phyloP scores from a whole-genome alignment of 2,888 invertebrate species.

The Drosophila anomalata region DNA sequence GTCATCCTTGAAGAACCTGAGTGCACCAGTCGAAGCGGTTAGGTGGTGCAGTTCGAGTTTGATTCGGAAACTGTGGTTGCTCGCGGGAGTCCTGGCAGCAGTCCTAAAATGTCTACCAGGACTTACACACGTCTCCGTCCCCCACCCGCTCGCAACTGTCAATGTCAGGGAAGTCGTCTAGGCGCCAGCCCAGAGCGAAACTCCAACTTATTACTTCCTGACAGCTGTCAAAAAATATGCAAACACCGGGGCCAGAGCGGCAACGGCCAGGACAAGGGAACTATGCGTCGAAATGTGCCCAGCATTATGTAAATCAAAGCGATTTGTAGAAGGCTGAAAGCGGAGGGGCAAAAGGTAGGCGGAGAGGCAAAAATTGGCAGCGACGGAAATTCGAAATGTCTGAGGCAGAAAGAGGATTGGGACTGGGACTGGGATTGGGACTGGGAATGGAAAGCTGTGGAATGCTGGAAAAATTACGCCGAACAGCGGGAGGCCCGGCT shows the following conservation, averaged over 20 bases:
- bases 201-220: constrained; percentile 81
- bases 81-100: constrained; percentile 35
- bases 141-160: constrained; percentile 61
- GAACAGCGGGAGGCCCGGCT: constrained; percentile 70
- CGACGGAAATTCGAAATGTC: constrained; percentile 70
- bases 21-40: constrained; percentile 29
- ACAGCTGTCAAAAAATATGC: constrained; percentile 82
- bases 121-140: constrained; percentile 41
- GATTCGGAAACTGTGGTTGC: constrained; percentile 15
- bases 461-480: constrained; percentile 72
- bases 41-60: constrained; percentile 43
- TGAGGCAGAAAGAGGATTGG: constrained; percentile 20
- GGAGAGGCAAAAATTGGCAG: constrained; percentile 53
- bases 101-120: constrained; percentile 70
- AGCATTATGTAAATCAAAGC: constrained; percentile 79
- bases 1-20: constrained; percentile 55
- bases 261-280: constrained; percentile 53
- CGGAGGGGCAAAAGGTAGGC: constrained; percentile 41
- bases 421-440: background rate
- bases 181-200: constrained; percentile 64
- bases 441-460: constrained; percentile 5
- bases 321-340: constrained; percentile 63
- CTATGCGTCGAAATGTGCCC: constrained; percentile 74
- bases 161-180: constrained; percentile 67
- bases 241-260: constrained; percentile 56